Base-by-base conservation (phyloP, 2,888 invertebrate species). In the Neoascia interrupta region DNA sequence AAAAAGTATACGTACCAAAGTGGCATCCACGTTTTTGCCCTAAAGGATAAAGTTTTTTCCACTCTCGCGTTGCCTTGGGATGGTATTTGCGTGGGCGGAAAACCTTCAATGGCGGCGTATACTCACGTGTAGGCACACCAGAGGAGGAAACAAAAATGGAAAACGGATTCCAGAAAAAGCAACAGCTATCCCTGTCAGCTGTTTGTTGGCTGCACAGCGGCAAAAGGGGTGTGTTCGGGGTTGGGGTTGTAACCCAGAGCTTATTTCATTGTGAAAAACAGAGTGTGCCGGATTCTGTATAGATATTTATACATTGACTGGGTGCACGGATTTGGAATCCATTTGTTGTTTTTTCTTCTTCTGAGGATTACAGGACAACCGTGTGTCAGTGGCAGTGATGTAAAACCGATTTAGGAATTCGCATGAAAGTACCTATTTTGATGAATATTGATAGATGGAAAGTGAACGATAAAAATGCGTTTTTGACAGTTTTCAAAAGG, bases 161-260 rank as follows among this genome's bases (percentile, higher is more conserved):
- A 45, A 70, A 53, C 19, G 45, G 45, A 60, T 60, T 66, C 45
- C 64, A 76, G 53, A 39, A 60, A 47, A 21, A 75, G 75, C 63
- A 64, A 64, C 68, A 68, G 74, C 68, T 54, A 39, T n/a, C 37
- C 45, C 63, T 63, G 58, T 76, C 76, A 76, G 72, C 72, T 72
- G 76, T 76, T 69, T 15, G 39, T 19, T 47, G 28, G 3, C 3
- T 19, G 39, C 18, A 6, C 37, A 16, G 16, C 5, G 37, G n/a
- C n/a, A n/a, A n/a, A 18, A 16, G 39, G 34, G 19, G 13, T 39
- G 31, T 49, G 10, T 36, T 23, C 8, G 23, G 26, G 34, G 41
- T 8, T 41, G 31, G 63, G 15, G 21, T 45, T n/a, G n/a, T n/a
- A 28, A 11, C 45, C 37, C 11, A 28, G 28, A 56, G 54, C 54